phyloP scores from a whole-genome alignment of 2,888 invertebrate species.

The Sisyra terminalis region DNA sequence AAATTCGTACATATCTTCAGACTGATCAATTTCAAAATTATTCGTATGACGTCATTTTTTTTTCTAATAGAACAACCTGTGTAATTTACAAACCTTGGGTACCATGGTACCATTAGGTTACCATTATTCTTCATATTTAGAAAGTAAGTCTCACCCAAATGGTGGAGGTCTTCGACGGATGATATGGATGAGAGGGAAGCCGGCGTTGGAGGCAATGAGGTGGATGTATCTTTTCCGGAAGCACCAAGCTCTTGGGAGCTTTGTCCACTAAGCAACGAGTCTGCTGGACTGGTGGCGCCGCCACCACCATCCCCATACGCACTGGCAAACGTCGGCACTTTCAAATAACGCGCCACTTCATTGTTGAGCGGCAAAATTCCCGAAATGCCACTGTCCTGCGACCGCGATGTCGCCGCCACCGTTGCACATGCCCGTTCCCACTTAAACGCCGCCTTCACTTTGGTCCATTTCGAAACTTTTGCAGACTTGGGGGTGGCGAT shows the following conservation, averaged over 20 bases:
- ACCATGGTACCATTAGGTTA: no score
- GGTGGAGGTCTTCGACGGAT: constrained; percentile 46
- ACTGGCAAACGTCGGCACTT: constrained; percentile 30
- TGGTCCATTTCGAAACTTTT: constrained; percentile 74
- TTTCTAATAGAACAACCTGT: no score
- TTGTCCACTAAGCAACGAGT: constrained; percentile 28
- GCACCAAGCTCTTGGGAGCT: constrained; percentile 24
- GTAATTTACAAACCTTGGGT: no score
- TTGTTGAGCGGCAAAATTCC: constrained; percentile 28
- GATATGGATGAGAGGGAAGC: constrained; percentile 55
- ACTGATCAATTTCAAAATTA: no score
- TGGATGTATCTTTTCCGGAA: constrained; percentile 12
- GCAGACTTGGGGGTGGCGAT: constrained; percentile 21
- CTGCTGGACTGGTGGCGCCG: constrained; percentile 32
- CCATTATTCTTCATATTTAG: no score
- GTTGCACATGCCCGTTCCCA: constrained; percentile 54
- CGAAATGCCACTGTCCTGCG: constrained; percentile 27
- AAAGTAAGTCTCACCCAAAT: constrained; percentile 17
- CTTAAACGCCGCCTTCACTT: constrained; percentile 76
- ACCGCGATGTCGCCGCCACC: constrained; percentile 24
- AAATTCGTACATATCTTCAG: no score
- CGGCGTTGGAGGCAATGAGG: constrained; percentile 38
- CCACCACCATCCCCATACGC: constrained; percentile 15
- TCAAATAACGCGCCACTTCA: constrained; percentile 33
- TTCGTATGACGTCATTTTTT: no score